A percentile compares a stretch with the other conserved stretches of the same genome.
These are phyloP conservation scores for Meloidogyne hapla DNA, from an alignment of 1,140 invertebrate genomes.

Conservation along the genomic window DNA sequence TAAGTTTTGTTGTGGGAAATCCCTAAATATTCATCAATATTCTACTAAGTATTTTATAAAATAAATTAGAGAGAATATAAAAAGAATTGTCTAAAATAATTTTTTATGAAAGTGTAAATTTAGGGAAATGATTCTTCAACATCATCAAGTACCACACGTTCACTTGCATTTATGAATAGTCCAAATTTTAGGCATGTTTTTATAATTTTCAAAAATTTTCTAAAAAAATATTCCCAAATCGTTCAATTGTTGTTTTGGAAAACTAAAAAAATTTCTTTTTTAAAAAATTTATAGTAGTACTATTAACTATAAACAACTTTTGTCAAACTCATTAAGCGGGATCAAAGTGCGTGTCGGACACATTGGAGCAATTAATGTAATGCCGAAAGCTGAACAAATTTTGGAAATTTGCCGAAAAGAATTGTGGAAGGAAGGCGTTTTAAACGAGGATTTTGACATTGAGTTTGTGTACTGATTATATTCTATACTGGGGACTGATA, in stretches of 20 bases:
- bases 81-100: neutral
- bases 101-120: too few relatives aligned
- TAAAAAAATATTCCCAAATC: too few relatives aligned
- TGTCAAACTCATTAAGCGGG: neutral
- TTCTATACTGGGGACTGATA: neutral
- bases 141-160: neutral
- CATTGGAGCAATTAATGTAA: conserved; percentile 59
- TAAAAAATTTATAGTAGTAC: too few relatives aligned
- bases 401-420: conserved; percentile 57
- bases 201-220: neutral
- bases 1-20: too few relatives aligned
- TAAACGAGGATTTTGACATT: conserved; percentile 56
- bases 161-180: conserved; percentile 24
- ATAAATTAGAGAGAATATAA: too few relatives aligned
- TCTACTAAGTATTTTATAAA: too few relatives aligned
- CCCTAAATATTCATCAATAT: too few relatives aligned
- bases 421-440: conserved; percentile 54
- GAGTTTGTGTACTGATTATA: conserved; percentile 44
- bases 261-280: neutral
- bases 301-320: too few relatives aligned
- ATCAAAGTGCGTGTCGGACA: conserved; percentile 53
- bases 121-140: neutral
- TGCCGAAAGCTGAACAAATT: conserved; percentile 61
- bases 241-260: too few relatives aligned
- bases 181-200: conserved; percentile 16